phyloP scores from a whole-genome alignment of 37 sponge, comb jelly and placozoan species.

The Chondrosia reniformis region DNA sequence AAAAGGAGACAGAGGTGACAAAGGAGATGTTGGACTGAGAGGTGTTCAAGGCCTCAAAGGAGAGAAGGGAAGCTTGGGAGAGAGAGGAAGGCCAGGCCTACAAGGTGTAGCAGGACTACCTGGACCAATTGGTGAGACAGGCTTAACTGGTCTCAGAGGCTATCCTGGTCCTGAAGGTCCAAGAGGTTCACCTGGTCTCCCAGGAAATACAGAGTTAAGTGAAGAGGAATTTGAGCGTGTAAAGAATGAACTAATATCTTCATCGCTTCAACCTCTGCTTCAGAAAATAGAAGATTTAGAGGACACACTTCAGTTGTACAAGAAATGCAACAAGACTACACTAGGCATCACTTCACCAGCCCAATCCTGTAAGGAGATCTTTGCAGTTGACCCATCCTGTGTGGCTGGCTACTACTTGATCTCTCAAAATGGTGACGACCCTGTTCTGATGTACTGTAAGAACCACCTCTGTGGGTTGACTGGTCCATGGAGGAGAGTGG shows the following conservation, averaged over 20 bases:
- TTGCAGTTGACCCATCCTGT: background rate
- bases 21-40: background rate
- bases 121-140: too few relatives aligned
- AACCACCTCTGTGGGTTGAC: background rate
- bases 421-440: background rate
- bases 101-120: background rate
- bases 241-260: background rate
- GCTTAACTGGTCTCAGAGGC: too few relatives aligned
- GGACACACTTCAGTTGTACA: background rate
- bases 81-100: background rate
- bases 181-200: too few relatives aligned
- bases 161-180: too few relatives aligned
- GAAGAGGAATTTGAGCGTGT: background rate
- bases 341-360: background rate
- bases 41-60: slow-evolving; percentile 6
- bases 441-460: slow-evolving; percentile 12
- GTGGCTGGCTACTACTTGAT: slow-evolving; percentile 1
- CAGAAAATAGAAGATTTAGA: background rate
- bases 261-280: background rate
- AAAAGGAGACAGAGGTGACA: background rate
- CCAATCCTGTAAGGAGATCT: slow-evolving; percentile 6
- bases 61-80: background rate
- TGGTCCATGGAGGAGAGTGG: slow-evolving; percentile 7
- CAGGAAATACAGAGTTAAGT: too few relatives aligned
- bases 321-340: background rate